Evolutionary conservation across 2,113 vertebrate species (phyloP).

Genomic region (Peromyscus californicus): DNA sequence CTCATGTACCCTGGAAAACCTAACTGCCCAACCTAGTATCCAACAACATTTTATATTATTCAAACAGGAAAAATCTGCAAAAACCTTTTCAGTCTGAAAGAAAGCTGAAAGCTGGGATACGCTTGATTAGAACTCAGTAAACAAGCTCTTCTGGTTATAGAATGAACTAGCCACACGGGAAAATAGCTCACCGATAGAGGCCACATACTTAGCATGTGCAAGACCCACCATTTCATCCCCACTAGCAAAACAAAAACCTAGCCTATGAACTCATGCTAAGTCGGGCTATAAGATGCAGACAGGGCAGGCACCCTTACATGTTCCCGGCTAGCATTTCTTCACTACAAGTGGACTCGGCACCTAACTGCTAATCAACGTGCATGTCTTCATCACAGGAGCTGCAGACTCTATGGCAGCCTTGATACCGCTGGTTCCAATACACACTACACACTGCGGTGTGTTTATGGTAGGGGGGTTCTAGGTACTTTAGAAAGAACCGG

Average conservation of each 20-base stretch:
- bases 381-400: constrained; percentile 1
- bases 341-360: background rate
- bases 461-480: background rate
- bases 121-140: background rate
- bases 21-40: background rate
- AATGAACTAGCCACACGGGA: background rate
- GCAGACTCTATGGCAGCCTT: background rate
- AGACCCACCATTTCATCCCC: background rate
- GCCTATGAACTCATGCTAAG: background rate
- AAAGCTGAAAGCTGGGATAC: background rate
- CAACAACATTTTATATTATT: constrained; percentile 36
- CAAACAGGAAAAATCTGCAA: constrained; percentile 47
- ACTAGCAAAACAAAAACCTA: background rate
- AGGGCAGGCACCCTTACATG: background rate
- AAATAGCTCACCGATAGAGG: background rate
- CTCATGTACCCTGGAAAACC: constrained; percentile 23
- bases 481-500: constrained; percentile 28
- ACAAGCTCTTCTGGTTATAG: background rate
- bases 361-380: background rate
- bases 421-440: constrained; percentile 5
- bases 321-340: background rate
- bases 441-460: background rate
- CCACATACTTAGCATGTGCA: no score
- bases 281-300: constrained; percentile 8
- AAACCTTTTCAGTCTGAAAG: constrained; percentile 22